Conservation (phyloP, 1,140 invertebrate species). For the Caerostris extrusa region DNA sequence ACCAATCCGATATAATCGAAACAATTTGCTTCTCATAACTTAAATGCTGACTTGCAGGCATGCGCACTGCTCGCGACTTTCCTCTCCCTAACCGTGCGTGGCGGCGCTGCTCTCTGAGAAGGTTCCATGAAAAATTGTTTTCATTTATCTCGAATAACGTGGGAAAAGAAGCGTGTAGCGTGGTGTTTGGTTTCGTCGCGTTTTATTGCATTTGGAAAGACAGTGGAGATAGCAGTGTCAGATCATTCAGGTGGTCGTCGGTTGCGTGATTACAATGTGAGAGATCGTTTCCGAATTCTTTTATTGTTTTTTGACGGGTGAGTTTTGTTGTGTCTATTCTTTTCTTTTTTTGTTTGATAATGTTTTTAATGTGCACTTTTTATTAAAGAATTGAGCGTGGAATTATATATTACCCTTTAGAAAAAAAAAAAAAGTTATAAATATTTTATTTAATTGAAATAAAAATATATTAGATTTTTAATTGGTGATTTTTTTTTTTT, state of each 20-base stretch:
- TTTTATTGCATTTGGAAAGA: background rate
- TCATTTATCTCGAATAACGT: constrained; percentile 46
- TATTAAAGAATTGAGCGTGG: no score
- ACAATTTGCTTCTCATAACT: no score
- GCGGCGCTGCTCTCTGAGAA: constrained; percentile 30
- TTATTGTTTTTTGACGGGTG: background rate
- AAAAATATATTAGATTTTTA: no score
- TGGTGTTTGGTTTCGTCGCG: background rate
- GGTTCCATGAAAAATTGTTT: constrained; percentile 9
- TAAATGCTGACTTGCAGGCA: background rate
- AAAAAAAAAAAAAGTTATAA: no score
- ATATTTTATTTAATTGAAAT: no score
- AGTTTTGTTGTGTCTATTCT: background rate
- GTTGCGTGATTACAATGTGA: constrained; percentile 17
- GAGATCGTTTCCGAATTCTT: background rate
- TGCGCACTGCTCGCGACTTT: background rate
- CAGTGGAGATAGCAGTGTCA: background rate
- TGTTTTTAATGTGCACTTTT: background rate
- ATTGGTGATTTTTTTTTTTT: no score
- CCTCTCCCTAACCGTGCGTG: background rate
- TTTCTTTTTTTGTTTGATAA: background rate
- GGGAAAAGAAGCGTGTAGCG: constrained; percentile 35
- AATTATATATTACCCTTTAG: no score
- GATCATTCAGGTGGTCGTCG: background rate
- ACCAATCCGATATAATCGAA: no score